Evolutionary conservation across 2,888 invertebrate genomes (phyloP).

Genomic region (Oscheius sp.): DNA sequence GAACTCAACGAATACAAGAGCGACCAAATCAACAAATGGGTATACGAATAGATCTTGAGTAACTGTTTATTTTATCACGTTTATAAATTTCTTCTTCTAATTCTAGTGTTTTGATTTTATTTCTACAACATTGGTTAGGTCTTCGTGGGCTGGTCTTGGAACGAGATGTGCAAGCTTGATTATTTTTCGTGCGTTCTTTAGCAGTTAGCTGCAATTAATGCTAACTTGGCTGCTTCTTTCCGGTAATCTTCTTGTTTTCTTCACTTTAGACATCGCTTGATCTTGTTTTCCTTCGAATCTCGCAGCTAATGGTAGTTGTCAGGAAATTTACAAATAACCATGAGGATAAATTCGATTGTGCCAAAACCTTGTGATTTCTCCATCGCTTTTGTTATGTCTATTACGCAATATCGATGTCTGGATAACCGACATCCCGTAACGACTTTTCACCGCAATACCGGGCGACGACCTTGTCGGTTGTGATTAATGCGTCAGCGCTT

Average conservation of each 20-base stretch:
- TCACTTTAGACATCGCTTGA: too few relatives aligned
- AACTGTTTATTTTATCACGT: not conserved
- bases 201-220: too few relatives aligned
- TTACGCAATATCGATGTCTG: not conserved
- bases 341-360: too few relatives aligned
- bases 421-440: not conserved
- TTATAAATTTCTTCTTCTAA: not conserved
- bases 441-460: not conserved
- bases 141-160: not conserved
- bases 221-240: too few relatives aligned
- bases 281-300: too few relatives aligned
- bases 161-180: too few relatives aligned
- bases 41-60: constrained; percentile 82
- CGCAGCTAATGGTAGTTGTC: too few relatives aligned
- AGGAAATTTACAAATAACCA: too few relatives aligned
- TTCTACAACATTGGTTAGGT: not conserved
- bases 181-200: too few relatives aligned
- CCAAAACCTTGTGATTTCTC: too few relatives aligned
- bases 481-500: constrained; percentile 32
- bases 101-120: not conserved
- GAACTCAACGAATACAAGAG: constrained; percentile 86
- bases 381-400: not conserved
- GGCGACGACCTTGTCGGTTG: constrained; percentile 23
- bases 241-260: too few relatives aligned
- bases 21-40: constrained; percentile 84